phyloP scores from a whole-genome alignment of 2,113 vertebrate species.

The Oophaga pumilio region DNA sequence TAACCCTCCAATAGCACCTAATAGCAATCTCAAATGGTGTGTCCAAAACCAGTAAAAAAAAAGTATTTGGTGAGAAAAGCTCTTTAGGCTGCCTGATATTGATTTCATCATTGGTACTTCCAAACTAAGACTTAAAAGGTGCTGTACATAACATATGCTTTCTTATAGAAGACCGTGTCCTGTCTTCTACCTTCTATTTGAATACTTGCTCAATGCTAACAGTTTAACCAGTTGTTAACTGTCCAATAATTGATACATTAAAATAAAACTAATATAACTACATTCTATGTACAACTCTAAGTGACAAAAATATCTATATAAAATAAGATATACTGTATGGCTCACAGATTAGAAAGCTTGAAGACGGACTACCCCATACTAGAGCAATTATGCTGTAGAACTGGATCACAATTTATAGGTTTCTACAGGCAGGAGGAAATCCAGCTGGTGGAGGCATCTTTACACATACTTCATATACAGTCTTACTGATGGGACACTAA shows the following conservation, averaged over 20 bases:
- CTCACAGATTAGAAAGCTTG: conserved; percentile 8
- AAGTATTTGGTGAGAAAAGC: background rate
- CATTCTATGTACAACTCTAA: conserved; percentile 14
- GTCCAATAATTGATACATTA: background rate
- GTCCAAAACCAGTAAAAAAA: background rate
- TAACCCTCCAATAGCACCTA: background rate
- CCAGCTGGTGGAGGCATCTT: too few species aligned
- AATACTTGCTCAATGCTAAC: background rate
- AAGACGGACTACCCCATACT: background rate
- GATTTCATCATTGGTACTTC: background rate
- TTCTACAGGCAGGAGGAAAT: background rate
- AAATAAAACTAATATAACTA: conserved; percentile 3
- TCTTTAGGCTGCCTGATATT: background rate
- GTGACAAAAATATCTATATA: background rate
- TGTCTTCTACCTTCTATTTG: background rate
- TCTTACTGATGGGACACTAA: background rate
- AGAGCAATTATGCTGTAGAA: background rate
- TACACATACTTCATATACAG: background rate
- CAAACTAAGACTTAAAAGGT: background rate
- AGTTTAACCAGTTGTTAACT: background rate
- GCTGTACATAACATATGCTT: background rate
- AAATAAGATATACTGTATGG: background rate
- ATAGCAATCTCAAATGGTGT: background rate
- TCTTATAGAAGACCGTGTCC: background rate
- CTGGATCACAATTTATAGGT: background rate